Percentiles rank a stretch among this genome's conserved stretches.
Evolutionary conservation across 2,113 vertebrate genomes (phyloP).

Genomic region (Phocoena sinus): DNA sequence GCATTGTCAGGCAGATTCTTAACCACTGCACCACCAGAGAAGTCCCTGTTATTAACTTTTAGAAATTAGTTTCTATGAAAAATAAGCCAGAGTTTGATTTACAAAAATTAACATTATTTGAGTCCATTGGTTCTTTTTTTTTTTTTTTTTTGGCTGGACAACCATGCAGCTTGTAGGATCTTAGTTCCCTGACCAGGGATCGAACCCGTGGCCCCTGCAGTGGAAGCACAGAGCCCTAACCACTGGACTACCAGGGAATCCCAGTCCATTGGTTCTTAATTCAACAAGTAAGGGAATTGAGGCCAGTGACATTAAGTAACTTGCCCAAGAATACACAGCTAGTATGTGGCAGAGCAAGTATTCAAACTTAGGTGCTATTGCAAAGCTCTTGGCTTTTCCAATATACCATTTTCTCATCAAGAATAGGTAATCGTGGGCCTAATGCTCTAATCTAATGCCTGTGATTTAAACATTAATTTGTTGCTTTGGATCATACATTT

Average conservation of each 20-base stretch:
- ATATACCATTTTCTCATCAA: background rate
- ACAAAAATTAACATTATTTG: background rate
- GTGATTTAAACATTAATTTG: background rate
- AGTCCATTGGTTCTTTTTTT: background rate
- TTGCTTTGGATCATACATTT: slow-evolving; percentile 12
- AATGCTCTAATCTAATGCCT: background rate
- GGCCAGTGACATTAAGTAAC: background rate
- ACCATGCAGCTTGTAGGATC: too few relatives aligned
- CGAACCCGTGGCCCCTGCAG: too few relatives aligned
- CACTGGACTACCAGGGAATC: too few relatives aligned
- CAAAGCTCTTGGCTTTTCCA: background rate
- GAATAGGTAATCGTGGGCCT: background rate
- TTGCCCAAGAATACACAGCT: background rate
- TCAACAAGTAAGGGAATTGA: background rate
- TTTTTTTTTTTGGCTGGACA: too few relatives aligned
- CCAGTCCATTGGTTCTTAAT: background rate
- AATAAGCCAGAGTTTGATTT: background rate
- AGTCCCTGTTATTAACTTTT: background rate
- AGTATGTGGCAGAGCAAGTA: background rate
- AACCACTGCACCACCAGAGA: too few relatives aligned
- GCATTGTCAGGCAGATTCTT: too few relatives aligned
- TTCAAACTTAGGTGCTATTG: slow-evolving; percentile 1
- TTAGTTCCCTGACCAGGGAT: too few relatives aligned
- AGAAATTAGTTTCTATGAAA: slow-evolving; percentile 26
- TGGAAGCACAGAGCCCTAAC: too few relatives aligned